Percentiles rank a stretch among this genome's conserved stretches.
These are phyloP conservation scores for Stictocephala bisonia DNA, from an alignment of 2,888 invertebrate genomes.

Conservation along the genomic window DNA sequence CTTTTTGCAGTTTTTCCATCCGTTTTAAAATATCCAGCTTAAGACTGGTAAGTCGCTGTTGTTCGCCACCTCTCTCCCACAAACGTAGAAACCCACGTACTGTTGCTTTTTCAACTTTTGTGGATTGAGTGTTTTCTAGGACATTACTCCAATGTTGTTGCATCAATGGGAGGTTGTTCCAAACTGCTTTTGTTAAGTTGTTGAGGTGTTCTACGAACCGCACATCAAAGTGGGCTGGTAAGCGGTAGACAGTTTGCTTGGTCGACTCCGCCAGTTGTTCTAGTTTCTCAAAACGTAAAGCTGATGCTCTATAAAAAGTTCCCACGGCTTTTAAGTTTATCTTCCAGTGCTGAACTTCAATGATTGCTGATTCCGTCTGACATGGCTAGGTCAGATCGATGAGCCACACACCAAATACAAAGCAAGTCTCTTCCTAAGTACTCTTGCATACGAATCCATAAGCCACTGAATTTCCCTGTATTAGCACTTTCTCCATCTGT, in stretches of 20 bases:
- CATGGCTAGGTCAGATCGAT: constrained; percentile 41
- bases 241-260: constrained; percentile 30
- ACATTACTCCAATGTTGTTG: neutral
- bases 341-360: constrained; percentile 44
- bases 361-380: constrained; percentile 36
- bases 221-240: constrained; percentile 42
- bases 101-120: constrained; percentile 46
- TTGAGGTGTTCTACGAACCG: constrained; percentile 45
- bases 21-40: constrained; percentile 37
- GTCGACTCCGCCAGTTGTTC: constrained; percentile 25
- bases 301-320: constrained; percentile 46
- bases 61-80: constrained; percentile 32
- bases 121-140: constrained; percentile 28
- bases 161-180: constrained; percentile 45
- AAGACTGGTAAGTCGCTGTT: constrained; percentile 29
- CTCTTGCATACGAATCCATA: constrained; percentile 41
- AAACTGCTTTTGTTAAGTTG: constrained; percentile 44
- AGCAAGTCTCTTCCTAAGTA: constrained; percentile 43
- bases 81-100: constrained; percentile 34
- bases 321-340: constrained; percentile 39
- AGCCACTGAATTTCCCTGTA: constrained; percentile 43
- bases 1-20: constrained; percentile 45
- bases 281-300: constrained; percentile 19
- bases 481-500: constrained; percentile 48
- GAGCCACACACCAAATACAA: constrained; percentile 46